Evolutionary conservation across 2,113 vertebrate genomes (phyloP).

Genomic region (Protobothrops flavoviridis): DNA sequence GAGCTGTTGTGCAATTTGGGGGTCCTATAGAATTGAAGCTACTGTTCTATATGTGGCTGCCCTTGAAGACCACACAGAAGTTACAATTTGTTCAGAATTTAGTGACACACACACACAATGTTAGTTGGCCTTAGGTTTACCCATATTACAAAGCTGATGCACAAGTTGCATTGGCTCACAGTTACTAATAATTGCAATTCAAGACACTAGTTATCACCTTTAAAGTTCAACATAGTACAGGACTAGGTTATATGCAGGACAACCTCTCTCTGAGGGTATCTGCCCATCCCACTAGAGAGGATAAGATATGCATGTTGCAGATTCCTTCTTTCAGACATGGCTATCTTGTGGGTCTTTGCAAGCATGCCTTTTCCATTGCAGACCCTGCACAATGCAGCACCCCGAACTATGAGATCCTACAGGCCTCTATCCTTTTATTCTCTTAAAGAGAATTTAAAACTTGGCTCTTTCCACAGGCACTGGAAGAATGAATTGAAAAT

Average conservation of each 20-base stretch:
- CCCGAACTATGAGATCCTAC: background rate
- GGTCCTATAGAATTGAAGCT: too few species aligned
- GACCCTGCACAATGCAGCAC: background rate
- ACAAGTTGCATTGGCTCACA: background rate
- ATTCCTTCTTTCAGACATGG: background rate
- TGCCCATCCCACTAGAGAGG: background rate
- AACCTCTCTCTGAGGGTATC: background rate
- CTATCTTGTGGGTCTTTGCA: background rate
- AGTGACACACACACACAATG: background rate
- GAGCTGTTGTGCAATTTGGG: too few species aligned
- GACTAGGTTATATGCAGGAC: background rate
- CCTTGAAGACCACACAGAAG: too few species aligned
- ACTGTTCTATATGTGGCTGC: too few species aligned
- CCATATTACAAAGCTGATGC: background rate
- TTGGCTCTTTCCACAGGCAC: background rate
- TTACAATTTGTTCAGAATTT: too few species aligned
- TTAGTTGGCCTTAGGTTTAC: background rate
- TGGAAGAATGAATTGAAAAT: background rate
- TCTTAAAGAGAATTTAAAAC: background rate
- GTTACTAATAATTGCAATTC: background rate
- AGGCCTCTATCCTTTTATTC: background rate
- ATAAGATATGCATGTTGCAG: background rate
- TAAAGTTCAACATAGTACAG: background rate
- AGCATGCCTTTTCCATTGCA: background rate
- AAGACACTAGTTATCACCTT: background rate